These are phyloP conservation scores for Drosophila paramelanica DNA, from an alignment of 2,888 invertebrate species.

Conservation along the genomic window DNA sequence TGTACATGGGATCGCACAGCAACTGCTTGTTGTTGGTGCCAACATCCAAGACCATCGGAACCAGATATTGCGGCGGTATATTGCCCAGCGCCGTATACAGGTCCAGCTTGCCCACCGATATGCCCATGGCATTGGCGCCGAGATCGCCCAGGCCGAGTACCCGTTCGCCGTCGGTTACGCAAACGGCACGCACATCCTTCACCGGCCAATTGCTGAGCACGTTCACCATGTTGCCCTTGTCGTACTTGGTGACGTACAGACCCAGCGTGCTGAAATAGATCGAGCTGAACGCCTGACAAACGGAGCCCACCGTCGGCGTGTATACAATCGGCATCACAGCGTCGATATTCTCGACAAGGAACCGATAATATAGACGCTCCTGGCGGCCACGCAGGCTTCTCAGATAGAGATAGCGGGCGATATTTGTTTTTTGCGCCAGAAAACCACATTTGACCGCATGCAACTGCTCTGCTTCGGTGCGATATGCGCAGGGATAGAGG, in stretches of 20 bases:
- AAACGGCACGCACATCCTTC: conserved; percentile 44
- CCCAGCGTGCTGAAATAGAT: conserved; percentile 95
- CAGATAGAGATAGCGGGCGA: conserved; percentile 96
- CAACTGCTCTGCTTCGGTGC: conserved; percentile 92
- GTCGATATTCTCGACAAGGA: conserved; percentile 92
- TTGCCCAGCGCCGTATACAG: conserved; percentile 58
- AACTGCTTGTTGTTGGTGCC: conserved; percentile 59
- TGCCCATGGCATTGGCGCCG: conserved; percentile 74
- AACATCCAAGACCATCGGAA: conserved; percentile 58
- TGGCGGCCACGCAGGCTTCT: conserved; percentile 92
- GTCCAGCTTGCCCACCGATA: conserved; percentile 64
- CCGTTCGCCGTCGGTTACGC: conserved; percentile 68
- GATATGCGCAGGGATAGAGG: conserved; percentile 94
- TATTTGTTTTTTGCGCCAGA: conserved; percentile 91
- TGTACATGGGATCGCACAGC: conserved; percentile 58
- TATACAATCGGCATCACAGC: conserved; percentile 98
- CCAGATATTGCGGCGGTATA: conserved; percentile 42
- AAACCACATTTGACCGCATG: conserved; percentile 92
- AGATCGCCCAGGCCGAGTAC: conserved; percentile 66
- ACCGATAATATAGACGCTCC: conserved; percentile 95
- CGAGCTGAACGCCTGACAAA: conserved; percentile 96
- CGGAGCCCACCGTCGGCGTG: conserved; percentile 97
- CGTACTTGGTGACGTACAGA: conserved; percentile 87
- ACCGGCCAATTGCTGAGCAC: conserved; percentile 66
- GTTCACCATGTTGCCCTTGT: conserved; percentile 48